phyloP scores from a whole-genome alignment of 2,797 vertebrate species.

The Rhinella marina region DNA sequence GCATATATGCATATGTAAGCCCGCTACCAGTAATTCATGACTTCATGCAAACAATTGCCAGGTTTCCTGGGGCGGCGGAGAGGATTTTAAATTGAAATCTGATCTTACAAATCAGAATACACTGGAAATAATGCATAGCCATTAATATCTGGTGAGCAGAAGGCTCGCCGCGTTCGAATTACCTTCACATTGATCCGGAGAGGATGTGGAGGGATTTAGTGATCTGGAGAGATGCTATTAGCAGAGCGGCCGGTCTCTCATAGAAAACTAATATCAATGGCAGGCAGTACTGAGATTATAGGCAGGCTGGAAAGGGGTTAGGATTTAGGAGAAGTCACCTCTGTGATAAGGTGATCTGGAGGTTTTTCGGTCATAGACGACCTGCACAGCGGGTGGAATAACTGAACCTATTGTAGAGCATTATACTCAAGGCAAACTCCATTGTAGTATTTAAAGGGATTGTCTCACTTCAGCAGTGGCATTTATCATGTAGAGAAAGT shows the following conservation, averaged over 20 bases:
- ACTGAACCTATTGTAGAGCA: background rate
- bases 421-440: background rate
- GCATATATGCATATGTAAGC: background rate
- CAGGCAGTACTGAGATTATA: conserved; percentile 8
- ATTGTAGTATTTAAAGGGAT: too few species aligned
- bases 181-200: background rate
- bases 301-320: background rate
- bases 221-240: conserved; percentile 52
- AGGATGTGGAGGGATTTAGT: conserved; percentile 40
- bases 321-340: background rate
- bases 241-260: conserved; percentile 38
- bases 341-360: background rate
- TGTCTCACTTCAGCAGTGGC: too few species aligned
- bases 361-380: background rate
- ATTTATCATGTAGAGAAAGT: too few species aligned
- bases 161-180: background rate
- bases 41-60: background rate
- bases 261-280: conserved; percentile 16
- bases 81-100: background rate
- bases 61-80: background rate
- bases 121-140: background rate
- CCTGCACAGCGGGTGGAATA: background rate
- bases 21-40: background rate
- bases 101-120: background rate
- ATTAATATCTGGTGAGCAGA: conserved; percentile 14